phyloP scores from a whole-genome alignment of 2,797 vertebrate genomes.

The Alauda arvensis region DNA sequence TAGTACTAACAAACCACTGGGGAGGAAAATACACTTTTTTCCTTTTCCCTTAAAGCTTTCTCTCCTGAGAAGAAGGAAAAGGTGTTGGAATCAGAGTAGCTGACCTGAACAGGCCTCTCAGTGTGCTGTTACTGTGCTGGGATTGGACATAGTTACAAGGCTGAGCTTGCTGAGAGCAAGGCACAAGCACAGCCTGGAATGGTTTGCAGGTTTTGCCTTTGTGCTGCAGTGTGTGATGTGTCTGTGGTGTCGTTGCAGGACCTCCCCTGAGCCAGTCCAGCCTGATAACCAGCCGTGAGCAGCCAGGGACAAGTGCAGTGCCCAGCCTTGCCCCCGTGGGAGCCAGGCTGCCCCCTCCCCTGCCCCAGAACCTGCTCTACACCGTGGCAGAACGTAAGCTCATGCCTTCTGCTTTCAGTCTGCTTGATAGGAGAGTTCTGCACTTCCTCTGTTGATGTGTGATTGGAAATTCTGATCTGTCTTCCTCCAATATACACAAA shows the following conservation, averaged over 20 bases:
- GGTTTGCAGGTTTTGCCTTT: rapidly evolving
- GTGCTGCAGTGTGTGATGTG: background rate
- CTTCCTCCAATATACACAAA: background rate
- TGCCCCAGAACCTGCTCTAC: conserved; percentile 93
- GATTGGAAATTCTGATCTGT: background rate
- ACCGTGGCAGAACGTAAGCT: conserved; percentile 96
- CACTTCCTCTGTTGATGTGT: background rate
- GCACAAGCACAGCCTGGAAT: background rate
- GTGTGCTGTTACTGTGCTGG: background rate
- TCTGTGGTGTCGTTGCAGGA: conserved; percentile 78
- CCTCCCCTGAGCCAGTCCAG: conserved; percentile 87
- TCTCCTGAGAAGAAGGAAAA: background rate
- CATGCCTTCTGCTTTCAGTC: background rate
- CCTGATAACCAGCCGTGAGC: conserved; percentile 88
- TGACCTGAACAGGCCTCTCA: background rate
- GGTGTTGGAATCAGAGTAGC: background rate
- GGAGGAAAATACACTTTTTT: background rate
- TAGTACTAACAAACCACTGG: background rate
- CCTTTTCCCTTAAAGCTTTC: background rate
- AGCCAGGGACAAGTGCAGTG: conserved; percentile 77
- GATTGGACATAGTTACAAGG: background rate
- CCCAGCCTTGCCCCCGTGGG: conserved; percentile 76
- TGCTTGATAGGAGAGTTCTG: background rate
- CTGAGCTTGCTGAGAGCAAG: background rate
- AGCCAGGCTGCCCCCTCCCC: conserved; percentile 78